These are phyloP conservation scores for Amphiprion ocellaris DNA, from an alignment of 2,113 vertebrate genomes.

Conservation along the genomic window DNA sequence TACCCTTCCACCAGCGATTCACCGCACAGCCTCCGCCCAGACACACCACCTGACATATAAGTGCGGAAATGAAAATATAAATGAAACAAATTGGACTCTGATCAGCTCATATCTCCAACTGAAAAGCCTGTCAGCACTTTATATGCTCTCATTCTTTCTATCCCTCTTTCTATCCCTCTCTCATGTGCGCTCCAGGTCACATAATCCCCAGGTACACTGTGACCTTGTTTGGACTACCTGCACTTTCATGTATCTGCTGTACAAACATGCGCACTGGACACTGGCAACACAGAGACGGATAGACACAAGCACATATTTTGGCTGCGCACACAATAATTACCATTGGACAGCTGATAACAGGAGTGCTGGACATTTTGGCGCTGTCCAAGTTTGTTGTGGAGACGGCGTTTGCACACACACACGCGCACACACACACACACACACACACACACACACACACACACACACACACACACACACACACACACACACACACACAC, in stretches of 20 bases:
- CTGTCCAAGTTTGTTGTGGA: constrained; percentile 45
- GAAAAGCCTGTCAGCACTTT: neutral
- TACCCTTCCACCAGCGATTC: constrained; percentile 12
- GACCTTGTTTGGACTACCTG: constrained; percentile 50
- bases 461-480: neutral
- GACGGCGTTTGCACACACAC: constrained; percentile 25
- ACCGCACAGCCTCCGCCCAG: constrained; percentile 21
- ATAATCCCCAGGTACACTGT: constrained; percentile 39
- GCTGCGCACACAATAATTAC: constrained; percentile 52
- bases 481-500: neutral
- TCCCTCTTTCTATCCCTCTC: neutral
- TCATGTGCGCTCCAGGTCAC: constrained; percentile 16
- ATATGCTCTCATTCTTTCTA: constrained; percentile 1
- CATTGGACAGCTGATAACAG: constrained; percentile 50
- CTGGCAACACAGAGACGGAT: constrained; percentile 21
- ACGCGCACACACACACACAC: neutral
- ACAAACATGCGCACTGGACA: constrained; percentile 21
- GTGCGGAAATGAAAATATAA: neutral
- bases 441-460: no score
- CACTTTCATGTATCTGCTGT: constrained; percentile 40
- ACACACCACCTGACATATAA: constrained; percentile 22
- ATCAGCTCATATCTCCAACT: constrained; percentile 8
- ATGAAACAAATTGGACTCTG: neutral
- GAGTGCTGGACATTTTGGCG: constrained; percentile 45
- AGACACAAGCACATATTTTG: constrained; percentile 9